phyloP scores from a whole-genome alignment of 2,888 invertebrate genomes.

The Idaea biselata region DNA sequence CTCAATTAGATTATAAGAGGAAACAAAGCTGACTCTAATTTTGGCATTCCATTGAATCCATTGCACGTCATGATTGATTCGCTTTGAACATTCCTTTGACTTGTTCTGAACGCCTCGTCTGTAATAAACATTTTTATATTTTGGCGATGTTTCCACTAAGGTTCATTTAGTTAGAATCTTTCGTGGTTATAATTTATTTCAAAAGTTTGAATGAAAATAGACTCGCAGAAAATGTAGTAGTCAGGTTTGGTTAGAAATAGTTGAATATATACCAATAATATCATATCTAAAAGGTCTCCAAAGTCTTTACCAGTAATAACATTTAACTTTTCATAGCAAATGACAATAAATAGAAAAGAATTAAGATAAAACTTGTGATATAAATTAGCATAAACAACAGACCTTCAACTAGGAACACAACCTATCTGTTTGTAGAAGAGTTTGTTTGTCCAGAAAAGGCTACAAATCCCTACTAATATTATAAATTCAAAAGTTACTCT shows the following conservation, averaged over 20 bases:
- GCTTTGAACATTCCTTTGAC: conserved; percentile 50
- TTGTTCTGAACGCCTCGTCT: conserved; percentile 29
- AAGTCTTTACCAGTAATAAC: background rate
- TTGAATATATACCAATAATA: background rate
- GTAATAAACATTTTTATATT: conserved; percentile 11
- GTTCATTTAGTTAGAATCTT: background rate
- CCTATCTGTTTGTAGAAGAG: no score
- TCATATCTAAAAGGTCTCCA: background rate
- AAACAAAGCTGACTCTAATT: conserved; percentile 71
- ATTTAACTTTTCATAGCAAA: background rate
- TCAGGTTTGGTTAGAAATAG: background rate
- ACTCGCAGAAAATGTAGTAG: background rate
- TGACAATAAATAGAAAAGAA: background rate
- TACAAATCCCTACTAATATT: no score
- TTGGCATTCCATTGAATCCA: conserved; percentile 77
- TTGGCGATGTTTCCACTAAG: conserved; percentile 11
- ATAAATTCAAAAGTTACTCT: no score
- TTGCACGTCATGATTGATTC: conserved; percentile 66
- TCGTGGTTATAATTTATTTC: background rate
- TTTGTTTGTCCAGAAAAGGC: no score
- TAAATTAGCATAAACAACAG: no score
- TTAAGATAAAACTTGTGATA: no score
- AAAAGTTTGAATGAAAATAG: background rate
- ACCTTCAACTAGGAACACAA: no score
- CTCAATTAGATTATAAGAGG: conserved; percentile 25